Conservation (phyloP, 2,113 vertebrate species). For the Ochotona princeps region DNA sequence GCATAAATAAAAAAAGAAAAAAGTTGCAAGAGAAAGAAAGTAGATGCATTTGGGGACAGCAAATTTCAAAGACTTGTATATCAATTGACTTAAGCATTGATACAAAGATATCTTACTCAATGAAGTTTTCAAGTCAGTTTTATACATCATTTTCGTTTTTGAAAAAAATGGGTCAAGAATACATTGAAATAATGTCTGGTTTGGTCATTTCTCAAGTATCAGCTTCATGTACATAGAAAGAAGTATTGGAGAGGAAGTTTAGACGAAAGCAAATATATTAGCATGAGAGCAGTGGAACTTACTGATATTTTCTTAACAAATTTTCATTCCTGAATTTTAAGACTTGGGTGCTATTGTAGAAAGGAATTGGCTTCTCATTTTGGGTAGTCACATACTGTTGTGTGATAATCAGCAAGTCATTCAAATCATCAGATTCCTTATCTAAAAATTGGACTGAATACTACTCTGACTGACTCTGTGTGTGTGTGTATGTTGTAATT, state of each 20-base stretch:
- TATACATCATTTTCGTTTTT: not conserved
- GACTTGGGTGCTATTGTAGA: not conserved
- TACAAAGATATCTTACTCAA: not conserved
- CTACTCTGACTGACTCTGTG: not conserved
- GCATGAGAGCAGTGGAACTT: not conserved
- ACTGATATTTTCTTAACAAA: slow-evolving; percentile 7
- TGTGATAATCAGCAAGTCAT: not conserved
- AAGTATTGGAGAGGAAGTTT: slow-evolving; percentile 7
- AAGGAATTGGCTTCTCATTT: not conserved
- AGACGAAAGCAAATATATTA: slow-evolving; percentile 40
- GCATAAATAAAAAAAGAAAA: too few species aligned
- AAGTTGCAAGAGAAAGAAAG: not conserved
- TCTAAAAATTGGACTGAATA: slow-evolving; percentile 31
- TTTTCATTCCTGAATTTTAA: not conserved
- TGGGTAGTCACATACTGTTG: not conserved
- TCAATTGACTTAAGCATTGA: slow-evolving; percentile 33
- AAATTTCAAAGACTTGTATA: slow-evolving; percentile 33
- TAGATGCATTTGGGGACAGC: not conserved
- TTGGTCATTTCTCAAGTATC: slow-evolving; percentile 20
- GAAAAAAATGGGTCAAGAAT: slow-evolving; percentile 24
- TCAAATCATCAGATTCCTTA: not conserved
- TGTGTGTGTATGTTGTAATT: not conserved
- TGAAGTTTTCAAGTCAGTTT: not conserved
- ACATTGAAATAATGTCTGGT: slow-evolving; percentile 26
- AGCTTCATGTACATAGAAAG: slow-evolving; percentile 7